phyloP scores from a whole-genome alignment of 2,888 invertebrate species.

The Chelonus formosanus region DNA sequence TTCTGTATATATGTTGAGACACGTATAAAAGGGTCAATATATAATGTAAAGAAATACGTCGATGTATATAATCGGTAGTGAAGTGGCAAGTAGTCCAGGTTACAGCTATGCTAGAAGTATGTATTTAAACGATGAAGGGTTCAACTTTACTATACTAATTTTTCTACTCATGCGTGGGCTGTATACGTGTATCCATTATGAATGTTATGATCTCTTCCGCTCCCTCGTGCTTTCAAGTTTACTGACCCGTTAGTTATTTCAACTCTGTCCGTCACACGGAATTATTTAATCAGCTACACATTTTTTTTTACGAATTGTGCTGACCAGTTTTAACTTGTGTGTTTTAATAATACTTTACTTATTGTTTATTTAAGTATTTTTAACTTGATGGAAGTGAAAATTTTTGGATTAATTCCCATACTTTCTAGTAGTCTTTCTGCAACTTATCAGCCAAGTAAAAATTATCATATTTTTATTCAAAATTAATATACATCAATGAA shows the following conservation, averaged over 20 bases:
- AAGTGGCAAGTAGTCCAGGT: neutral
- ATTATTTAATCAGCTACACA: slow-evolving; percentile 15
- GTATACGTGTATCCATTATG: slow-evolving; percentile 26
- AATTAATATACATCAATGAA: too few relatives aligned
- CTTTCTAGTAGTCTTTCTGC: too few relatives aligned
- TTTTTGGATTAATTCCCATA: too few relatives aligned
- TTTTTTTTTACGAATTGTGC: slow-evolving; percentile 1
- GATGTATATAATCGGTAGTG: neutral
- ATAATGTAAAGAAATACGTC: neutral
- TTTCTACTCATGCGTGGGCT: slow-evolving; percentile 30
- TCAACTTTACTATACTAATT: slow-evolving; percentile 21
- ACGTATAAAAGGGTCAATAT: neutral
- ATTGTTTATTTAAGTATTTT: too few relatives aligned
- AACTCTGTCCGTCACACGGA: slow-evolving; percentile 7
- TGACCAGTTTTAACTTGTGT: too few relatives aligned
- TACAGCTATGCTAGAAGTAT: neutral
- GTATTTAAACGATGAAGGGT: slow-evolving; percentile 1
- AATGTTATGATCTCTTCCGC: slow-evolving; percentile 23
- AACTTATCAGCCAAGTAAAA: too few relatives aligned
- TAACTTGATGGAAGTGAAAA: too few relatives aligned
- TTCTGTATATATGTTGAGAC: neutral
- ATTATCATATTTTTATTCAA: too few relatives aligned
- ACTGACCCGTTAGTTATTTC: slow-evolving; percentile 28
- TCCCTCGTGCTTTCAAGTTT: slow-evolving; percentile 27
- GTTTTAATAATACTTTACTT: too few relatives aligned